Evolutionary conservation across 2,113 vertebrate species (phyloP), one percentile per base, ranked within the genome.

Genomic region (Lepisosteus osseus): DNA sequence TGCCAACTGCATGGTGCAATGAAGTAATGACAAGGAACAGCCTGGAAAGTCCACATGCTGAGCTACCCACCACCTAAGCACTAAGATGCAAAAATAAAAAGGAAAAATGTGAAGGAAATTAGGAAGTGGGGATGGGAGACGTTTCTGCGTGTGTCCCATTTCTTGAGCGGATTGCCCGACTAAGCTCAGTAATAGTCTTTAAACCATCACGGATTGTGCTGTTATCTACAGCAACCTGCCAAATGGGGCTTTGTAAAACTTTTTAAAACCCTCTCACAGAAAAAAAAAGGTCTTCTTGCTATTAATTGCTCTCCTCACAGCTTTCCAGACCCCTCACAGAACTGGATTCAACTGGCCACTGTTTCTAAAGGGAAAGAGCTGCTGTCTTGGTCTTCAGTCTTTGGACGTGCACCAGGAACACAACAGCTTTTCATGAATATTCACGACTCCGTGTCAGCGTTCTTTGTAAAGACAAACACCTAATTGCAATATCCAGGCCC

Each of bases 371-470:
- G 17, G 61, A 51, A 74, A 65, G 63, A 11, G 7, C 59, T 61
- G 7, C 59, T 69, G 68, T 68, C 74, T 62, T 61, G 54, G 62
- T 63, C 73, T 71, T 45, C 70, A 62, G 44, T 68, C 74, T 57
- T 75, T 80, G 80, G 77, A 75, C 54, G 14, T 14, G 65, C 62
- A 73, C 71, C 71, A 70, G 47, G 65, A 57, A 74, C 29, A 59
- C 67, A 67, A 70, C 83, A 84, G 83, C 74, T 81, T 81, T 76
- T 77, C 76, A 84, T 82, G 78, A 82, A 84, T 84, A 84, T 84
- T 80, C 78, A 82, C 8, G 12, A 47, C 41, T 61, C 15, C 9
- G 65, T 74, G 57, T 59, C 67, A 73, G 68, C 62, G 72, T 75
- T 76, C 70, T 75, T 74, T 70, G 55, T 12, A n/a, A 71, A 67